A percentile compares a stretch with the other conserved stretches of the same genome.
These are phyloP conservation scores for Dendrolimus kikuchii DNA, from an alignment of 1,140 invertebrate genomes.

Conservation along the genomic window DNA sequence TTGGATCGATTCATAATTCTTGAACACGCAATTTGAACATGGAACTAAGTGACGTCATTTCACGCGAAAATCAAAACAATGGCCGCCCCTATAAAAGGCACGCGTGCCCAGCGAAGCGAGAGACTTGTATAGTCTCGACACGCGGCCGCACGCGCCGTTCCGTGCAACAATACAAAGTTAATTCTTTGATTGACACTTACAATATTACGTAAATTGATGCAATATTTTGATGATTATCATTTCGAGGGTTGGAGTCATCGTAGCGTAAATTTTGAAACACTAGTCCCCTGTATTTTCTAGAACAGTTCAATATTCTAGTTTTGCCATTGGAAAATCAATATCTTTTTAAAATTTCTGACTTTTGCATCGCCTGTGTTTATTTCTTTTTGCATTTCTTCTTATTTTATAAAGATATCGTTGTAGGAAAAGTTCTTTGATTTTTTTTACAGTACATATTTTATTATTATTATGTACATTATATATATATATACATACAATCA, in stretches of 20 bases:
- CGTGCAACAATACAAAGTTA: conserved; percentile 59
- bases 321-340: too few species aligned
- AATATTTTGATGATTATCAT: conserved; percentile 73
- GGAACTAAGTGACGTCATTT: conserved; percentile 26
- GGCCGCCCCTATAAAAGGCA: conserved; percentile 40
- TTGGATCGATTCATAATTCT: not conserved
- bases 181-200: conserved; percentile 74
- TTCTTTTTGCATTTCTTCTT: conserved; percentile 1
- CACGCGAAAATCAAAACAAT: conserved; percentile 59
- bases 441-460: too few species aligned
- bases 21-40: not conserved
- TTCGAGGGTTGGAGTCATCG: conserved; percentile 43
- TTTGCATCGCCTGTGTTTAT: not conserved
- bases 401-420: not conserved
- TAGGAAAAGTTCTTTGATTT: too few species aligned
- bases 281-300: too few species aligned
- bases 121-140: not conserved
- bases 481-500: too few species aligned
- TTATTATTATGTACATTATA: too few species aligned
- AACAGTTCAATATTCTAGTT: too few species aligned
- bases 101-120: conserved; percentile 31
- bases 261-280: conserved; percentile 31
- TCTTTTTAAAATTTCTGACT: too few species aligned
- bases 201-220: conserved; percentile 73
- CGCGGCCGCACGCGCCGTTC: conserved; percentile 40